Base-by-base conservation (phyloP, 2,888 invertebrate species). In the Petrolisthes cinctipes region DNA sequence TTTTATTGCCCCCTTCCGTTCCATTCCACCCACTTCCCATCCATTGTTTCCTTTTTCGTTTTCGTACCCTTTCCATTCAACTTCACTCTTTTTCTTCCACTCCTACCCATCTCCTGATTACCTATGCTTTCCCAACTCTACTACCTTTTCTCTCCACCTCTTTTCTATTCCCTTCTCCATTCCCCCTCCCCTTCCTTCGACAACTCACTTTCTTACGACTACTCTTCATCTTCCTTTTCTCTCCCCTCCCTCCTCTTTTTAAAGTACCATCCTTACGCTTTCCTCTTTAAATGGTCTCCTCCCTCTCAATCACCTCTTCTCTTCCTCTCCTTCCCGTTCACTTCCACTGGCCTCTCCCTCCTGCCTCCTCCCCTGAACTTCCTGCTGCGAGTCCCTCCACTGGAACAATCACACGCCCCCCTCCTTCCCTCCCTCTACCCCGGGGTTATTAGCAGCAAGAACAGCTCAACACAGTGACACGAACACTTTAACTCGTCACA, bases 381-480 rank as follows among this genome's bases (percentile, higher is more conserved):
- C 71, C 71, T 71, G 71, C 20, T 1, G 17, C 6, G n/a, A 71
- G 71, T 20, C 71, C 71, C 71, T 71, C 71, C 71, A 14, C 20
- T 71, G 71, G n/a, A 71, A 71, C 71, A 71, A 71, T 71, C 71
- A 71, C 71, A 71, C 71, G 71, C 71, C 71, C 71, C 71, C 71
- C 71, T 71, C 71, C 20, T 20, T 11, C 20, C 71, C 20, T 20
- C 71, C 71, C 71, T 71, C n/a, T 37, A 37, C 37, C 2, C 0
- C 20, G 6, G n/a, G 6, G 17, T n/a, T n/a, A 71, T 20, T 71
- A 11, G 61, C 11, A 71, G 20, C 71, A 71, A 71, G 71, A 71
- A 71, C 71, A 71, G 61, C 61, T 61, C 17, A 71, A 71, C 71
- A 71, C 71, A 20, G 71, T 71, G 71, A 71, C 71, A 71, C 71